Conservation (phyloP, 2,888 invertebrate species). For the Thysanoteuthis rhombus region DNA sequence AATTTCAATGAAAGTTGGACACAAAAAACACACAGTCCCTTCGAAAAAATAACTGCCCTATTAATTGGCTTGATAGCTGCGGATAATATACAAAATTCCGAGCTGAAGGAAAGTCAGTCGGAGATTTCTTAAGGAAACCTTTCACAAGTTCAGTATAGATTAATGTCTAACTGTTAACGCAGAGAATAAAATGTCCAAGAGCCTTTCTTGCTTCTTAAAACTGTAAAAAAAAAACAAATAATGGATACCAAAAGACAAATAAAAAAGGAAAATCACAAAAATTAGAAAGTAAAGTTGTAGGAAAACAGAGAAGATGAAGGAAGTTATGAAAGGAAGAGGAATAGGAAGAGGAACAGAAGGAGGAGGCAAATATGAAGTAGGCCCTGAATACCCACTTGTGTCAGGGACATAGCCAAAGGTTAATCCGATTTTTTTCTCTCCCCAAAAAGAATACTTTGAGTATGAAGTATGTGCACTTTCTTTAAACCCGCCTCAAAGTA, state of each 20-base stretch:
- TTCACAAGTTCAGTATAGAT: not conserved
- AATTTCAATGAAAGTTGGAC: no score
- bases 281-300: no score
- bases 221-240: not conserved
- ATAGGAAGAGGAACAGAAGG: not conserved
- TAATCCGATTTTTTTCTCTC: not conserved
- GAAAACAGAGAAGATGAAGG: no score
- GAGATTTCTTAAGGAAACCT: not conserved
- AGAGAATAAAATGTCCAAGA: not conserved
- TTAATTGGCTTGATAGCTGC: not conserved
- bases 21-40: no score
- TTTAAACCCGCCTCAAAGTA: not conserved
- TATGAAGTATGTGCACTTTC: not conserved
- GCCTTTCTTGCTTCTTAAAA: not conserved
- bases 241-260: not conserved
- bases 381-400: slow-evolving; percentile 12
- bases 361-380: not conserved
- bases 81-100: not conserved
- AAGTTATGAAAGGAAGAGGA: not conserved
- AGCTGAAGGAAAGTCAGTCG: not conserved
- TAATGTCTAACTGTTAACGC: slow-evolving; percentile 12
- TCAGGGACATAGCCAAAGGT: not conserved
- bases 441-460: not conserved
- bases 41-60: not conserved
- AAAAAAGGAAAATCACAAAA: not conserved